Evolutionary conservation across 2,797 vertebrate genomes (phyloP), one percentile per base, ranked within the genome.

Genomic region (Scarus forsteni): DNA sequence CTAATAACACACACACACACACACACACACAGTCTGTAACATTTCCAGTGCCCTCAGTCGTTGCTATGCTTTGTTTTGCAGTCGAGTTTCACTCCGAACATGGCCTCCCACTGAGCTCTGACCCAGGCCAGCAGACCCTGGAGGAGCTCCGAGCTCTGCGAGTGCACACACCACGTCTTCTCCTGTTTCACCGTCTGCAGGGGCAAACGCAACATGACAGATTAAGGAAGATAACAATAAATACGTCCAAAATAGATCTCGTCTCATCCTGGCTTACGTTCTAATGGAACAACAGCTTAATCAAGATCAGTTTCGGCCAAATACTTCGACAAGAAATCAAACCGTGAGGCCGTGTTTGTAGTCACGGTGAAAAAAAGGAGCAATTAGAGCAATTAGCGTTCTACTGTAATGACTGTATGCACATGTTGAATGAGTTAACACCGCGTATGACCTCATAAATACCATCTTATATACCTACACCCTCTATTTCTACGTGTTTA

Each of bases 61-160:
- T 86, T 59, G 86, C 5, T 70, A 35, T 1, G 76, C 57, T 35
- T 81, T 50, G 49, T 94, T 93, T 40, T 92, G 92, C 74, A 90
- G 60, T 77, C 90, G 19, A 99, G 95, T 51, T 94, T 92, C 0
- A 99, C 97, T 0, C 96, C 97, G 78, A 98, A 99, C 94, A 98
- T 93, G 77, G 95, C 94, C 87, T 99, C 97, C 98, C 98, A 99
- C 43, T 96, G 97, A 9, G 86, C 50, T 4, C 92, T 94, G 86
- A 99, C 93, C 96, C 97, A 98, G 78, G 94, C 92, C 86, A 96
- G 94, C 85, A 99, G 92, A 59, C 92, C 92, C 39, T 81, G 88
- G 52, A 96, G 90, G 45, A 96, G 94, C 84, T 96, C 94, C 0
- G 71, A 72, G 86, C 96, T 94, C 67, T 95, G 95, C 0, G 95